A percentile compares a stretch with the other conserved stretches of the same genome.
phyloP scores from a whole-genome alignment of 2,888 invertebrate genomes.

The Deilephila porcellus region DNA sequence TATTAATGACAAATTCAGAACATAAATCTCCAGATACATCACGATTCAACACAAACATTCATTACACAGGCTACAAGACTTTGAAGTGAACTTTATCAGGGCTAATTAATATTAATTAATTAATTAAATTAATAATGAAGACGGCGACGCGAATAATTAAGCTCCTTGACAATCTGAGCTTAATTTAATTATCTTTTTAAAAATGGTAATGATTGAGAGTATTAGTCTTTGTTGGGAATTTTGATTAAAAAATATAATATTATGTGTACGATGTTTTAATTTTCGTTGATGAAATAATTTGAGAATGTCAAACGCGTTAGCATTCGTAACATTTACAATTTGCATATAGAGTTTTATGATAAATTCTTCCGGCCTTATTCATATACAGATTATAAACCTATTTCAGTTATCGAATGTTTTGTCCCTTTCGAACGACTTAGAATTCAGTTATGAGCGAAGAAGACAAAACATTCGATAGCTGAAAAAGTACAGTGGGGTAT shows the following conservation, averaged over 20 bases:
- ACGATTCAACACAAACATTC: not conserved
- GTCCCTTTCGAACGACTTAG: too few species aligned
- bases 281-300: too few species aligned
- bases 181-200: conserved; percentile 15
- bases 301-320: too few species aligned
- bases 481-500: too few species aligned
- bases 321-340: too few species aligned
- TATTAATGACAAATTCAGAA: not conserved
- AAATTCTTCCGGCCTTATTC: too few species aligned
- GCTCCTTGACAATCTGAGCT: conserved; percentile 6
- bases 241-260: not conserved
- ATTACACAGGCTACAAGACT: not conserved
- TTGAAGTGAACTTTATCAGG: conserved; percentile 4
- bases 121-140: conserved; percentile 20
- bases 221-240: not conserved
- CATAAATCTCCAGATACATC: not conserved
- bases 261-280: too few species aligned
- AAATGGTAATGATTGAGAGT: conserved; percentile 1
- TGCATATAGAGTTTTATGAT: too few species aligned
- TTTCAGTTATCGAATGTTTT: too few species aligned
- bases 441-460: too few species aligned
- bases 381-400: too few species aligned
- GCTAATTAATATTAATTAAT: conserved; percentile 23
- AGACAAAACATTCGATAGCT: too few species aligned
- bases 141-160: not conserved